Percentiles rank a stretch among this genome's conserved stretches.
Conservation (phyloP, 2,888 invertebrate species). For the Lordiphosa andalusiaca region DNA sequence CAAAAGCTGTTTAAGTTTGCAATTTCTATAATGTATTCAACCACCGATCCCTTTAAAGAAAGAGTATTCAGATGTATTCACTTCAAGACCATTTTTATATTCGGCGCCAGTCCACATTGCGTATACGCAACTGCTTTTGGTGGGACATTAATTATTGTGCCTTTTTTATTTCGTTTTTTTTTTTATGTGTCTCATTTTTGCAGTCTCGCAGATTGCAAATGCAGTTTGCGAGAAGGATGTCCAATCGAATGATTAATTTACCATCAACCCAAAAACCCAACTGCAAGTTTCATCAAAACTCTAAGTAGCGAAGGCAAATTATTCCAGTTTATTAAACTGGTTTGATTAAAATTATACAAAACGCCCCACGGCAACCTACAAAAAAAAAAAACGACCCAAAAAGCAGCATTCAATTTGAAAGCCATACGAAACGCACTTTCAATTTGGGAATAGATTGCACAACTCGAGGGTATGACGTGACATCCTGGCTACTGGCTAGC, state of each 20-base stretch:
- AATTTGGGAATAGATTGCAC: slow-evolving; percentile 44
- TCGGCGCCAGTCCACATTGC: slow-evolving; percentile 39
- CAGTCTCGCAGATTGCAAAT: slow-evolving; percentile 5
- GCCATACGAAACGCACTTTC: slow-evolving; percentile 58
- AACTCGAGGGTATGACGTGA: slow-evolving; percentile 58
- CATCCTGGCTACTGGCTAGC: slow-evolving; percentile 51
- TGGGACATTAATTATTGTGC: slow-evolving; percentile 36
- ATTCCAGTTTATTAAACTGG: slow-evolving; percentile 54
- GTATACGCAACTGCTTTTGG: slow-evolving; percentile 52
- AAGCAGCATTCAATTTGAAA: slow-evolving; percentile 22
- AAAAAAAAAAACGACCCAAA: slow-evolving; percentile 8
- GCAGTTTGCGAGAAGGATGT: slow-evolving; percentile 45
- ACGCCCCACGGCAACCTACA: slow-evolving; percentile 36
- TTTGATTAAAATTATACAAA: slow-evolving; percentile 37
- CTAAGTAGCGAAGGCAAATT: slow-evolving; percentile 38
- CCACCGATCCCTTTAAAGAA: neutral
- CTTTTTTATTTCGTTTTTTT: neutral
- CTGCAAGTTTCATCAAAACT: neutral
- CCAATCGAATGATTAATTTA: slow-evolving; percentile 46
- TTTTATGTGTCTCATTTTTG: neutral
- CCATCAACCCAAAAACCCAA: slow-evolving; percentile 2
- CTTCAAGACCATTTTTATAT: slow-evolving; percentile 10
- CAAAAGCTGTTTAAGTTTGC: too few relatives aligned
- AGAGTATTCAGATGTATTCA: slow-evolving; percentile 7
- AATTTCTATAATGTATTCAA: too few relatives aligned